Conservation (phyloP, 2,113 vertebrate genomes). For the Rostratula benghalensis region DNA sequence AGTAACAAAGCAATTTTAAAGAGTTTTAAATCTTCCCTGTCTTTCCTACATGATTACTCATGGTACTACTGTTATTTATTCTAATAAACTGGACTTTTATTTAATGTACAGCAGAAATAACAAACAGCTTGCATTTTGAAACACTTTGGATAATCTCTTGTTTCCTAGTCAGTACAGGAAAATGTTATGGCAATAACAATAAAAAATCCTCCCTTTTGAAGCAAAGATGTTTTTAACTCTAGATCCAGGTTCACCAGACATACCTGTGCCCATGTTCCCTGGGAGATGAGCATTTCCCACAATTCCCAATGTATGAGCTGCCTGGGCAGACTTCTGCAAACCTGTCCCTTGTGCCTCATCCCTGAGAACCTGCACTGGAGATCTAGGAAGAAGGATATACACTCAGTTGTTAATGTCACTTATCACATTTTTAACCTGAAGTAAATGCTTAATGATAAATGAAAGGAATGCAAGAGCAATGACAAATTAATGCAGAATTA, state of each 20-base stretch:
- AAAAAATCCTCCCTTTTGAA: background rate
- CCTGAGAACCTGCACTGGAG: background rate
- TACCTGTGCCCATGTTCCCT: too few relatives aligned
- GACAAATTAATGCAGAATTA: slow-evolving; percentile 69
- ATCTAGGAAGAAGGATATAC: background rate
- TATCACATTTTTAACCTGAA: slow-evolving; percentile 4
- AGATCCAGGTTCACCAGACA: background rate
- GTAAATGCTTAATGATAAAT: slow-evolving; percentile 47
- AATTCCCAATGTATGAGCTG: background rate
- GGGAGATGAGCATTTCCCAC: fast-evolving
- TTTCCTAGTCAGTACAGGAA: background rate
- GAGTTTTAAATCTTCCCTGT: background rate
- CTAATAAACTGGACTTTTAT: background rate
- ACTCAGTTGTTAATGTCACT: background rate
- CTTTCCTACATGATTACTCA: background rate
- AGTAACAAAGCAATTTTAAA: background rate
- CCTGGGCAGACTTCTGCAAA: background rate
- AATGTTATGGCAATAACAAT: background rate
- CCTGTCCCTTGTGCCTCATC: background rate
- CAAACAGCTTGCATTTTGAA: background rate
- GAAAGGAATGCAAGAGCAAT: background rate
- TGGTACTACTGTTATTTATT: background rate
- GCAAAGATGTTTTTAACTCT: background rate
- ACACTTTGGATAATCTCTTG: background rate
- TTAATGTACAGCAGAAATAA: background rate